phyloP scores from a whole-genome alignment of 2,888 invertebrate genomes.

The Laspeyria flexula region DNA sequence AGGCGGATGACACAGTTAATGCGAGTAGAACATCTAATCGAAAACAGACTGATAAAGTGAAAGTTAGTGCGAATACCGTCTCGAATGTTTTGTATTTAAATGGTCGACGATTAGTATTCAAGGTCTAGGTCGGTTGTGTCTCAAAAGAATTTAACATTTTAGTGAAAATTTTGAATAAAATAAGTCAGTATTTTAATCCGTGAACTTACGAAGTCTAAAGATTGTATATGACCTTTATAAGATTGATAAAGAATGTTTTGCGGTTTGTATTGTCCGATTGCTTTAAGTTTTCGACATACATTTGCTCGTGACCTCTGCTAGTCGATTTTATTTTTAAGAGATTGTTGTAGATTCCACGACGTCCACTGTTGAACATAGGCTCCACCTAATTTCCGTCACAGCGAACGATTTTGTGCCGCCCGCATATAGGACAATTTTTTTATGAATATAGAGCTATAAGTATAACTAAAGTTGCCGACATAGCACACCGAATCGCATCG shows the following conservation, averaged over 20 bases:
- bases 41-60: constrained; percentile 24
- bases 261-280: no score
- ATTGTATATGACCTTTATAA: background rate
- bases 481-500: no score
- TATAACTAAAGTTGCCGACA: no score
- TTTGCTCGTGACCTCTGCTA: no score
- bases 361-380: no score
- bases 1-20: background rate
- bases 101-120: background rate
- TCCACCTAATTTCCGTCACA: no score
- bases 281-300: no score
- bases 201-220: background rate
- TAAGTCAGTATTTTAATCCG: background rate
- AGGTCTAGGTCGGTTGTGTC: constrained; percentile 9
- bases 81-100: background rate
- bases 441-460: no score
- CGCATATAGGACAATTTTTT: no score
- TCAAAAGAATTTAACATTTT: background rate
- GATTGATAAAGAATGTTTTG: background rate
- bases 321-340: no score
- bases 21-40: constrained; percentile 1
- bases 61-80: constrained; percentile 16
- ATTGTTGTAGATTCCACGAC: no score
- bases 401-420: no score
- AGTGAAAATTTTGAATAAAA: background rate